Evolutionary conservation across 2,797 vertebrate genomes (phyloP).

Genomic region (Manis pentadactyla): DNA sequence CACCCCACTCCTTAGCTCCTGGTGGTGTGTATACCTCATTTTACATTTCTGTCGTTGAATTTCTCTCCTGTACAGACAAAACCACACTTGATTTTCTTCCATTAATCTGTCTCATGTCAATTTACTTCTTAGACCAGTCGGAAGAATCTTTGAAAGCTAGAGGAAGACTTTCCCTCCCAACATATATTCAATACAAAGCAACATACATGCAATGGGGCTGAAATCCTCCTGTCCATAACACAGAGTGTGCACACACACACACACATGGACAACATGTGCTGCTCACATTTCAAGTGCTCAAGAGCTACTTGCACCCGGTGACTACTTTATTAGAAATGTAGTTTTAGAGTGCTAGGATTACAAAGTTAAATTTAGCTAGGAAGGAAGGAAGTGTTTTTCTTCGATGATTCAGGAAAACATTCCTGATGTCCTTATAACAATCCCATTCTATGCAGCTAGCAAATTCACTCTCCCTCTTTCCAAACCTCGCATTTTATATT

Average conservation of each 20-base stretch:
- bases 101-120: too few species aligned
- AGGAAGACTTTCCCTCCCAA: too few species aligned
- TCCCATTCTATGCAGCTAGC: not conserved
- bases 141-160: too few species aligned
- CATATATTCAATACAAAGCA: not conserved
- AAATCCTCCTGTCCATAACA: not conserved
- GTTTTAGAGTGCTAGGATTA: not conserved
- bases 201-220: not conserved
- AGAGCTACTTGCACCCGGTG: not conserved
- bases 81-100: too few species aligned
- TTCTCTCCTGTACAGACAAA: too few species aligned
- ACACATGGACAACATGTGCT: not conserved
- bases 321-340: not conserved
- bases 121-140: too few species aligned
- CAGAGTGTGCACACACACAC: not conserved
- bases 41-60: too few species aligned
- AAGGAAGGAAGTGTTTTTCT: not conserved
- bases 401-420: not conserved
- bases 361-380: not conserved
- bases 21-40: too few species aligned
- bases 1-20: too few species aligned
- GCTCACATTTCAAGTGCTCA: not conserved
- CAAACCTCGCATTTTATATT: not conserved
- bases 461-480: not conserved
- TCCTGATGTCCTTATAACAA: not conserved